These are phyloP conservation scores for Oreochromis mossambicus DNA, from an alignment of 2,797 vertebrate species.

Conservation along the genomic window DNA sequence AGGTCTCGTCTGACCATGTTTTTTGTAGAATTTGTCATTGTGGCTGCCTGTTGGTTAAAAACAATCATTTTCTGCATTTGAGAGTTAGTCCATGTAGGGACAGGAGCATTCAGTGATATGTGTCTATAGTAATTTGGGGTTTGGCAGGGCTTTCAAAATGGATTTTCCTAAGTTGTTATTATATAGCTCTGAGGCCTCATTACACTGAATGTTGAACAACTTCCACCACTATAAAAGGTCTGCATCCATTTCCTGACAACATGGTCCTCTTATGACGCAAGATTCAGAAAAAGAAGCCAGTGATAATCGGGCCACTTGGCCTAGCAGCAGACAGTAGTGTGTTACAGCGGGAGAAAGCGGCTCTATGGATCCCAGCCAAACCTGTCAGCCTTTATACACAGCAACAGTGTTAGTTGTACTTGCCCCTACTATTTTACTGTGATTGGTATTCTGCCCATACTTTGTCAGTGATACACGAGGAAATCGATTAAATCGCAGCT, in stretches of 20 bases:
- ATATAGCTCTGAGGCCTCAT: conserved; percentile 31
- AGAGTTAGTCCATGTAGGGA: neutral
- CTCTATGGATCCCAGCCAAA: conserved; percentile 46
- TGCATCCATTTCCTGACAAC: conserved; percentile 42
- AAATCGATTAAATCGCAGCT: conserved; percentile 88
- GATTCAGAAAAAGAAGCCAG: conserved; percentile 20
- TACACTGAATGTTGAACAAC: conserved; percentile 11
- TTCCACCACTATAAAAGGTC: neutral
- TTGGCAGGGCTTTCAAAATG: conserved; percentile 10
- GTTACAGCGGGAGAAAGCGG: conserved; percentile 35
- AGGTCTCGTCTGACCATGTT: neutral
- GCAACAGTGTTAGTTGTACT: conserved; percentile 64
- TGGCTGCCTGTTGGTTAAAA: neutral
- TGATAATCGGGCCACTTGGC: conserved; percentile 49
- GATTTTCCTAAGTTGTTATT: conserved; percentile 12
- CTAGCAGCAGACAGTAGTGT: conserved; percentile 17
- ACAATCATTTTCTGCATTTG: neutral
- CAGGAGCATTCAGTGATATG: neutral
- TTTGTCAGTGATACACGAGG: conserved; percentile 90
- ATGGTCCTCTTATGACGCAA: conserved; percentile 35
- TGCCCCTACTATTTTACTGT: conserved; percentile 43
- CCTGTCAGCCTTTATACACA: conserved; percentile 55
- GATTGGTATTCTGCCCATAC: conserved; percentile 72
- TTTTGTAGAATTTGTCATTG: neutral
- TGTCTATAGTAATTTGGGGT: conserved; percentile 19